Evolutionary conservation across 2,888 invertebrate species (phyloP).

Genomic region (Parnassius apollo): DNA sequence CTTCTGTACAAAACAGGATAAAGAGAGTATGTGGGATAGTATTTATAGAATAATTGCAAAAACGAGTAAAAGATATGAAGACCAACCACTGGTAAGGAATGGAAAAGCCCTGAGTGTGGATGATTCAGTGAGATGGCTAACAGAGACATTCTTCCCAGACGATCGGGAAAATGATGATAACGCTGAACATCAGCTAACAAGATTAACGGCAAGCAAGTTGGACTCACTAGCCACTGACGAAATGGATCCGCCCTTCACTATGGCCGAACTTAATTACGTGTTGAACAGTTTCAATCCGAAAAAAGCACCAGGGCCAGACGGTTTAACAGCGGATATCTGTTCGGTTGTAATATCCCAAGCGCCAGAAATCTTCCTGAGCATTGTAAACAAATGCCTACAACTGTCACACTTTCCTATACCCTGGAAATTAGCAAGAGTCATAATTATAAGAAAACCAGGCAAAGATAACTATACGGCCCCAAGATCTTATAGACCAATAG

Average conservation of each 20-base stretch:
- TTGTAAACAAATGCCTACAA: not conserved
- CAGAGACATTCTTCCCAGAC: slow-evolving; percentile 25
- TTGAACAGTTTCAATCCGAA: not conserved
- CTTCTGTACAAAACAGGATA: slow-evolving; percentile 30
- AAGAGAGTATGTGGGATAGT: slow-evolving; percentile 30
- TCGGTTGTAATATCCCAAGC: no score
- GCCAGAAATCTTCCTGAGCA: not conserved
- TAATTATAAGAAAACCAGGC: not conserved
- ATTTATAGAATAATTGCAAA: slow-evolving; percentile 27
- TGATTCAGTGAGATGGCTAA: slow-evolving; percentile 14
- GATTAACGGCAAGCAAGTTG: no score
- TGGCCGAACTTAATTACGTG: not conserved
- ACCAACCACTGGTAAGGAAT: slow-evolving; percentile 12
- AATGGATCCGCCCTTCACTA: not conserved
- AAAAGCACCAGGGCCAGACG: not conserved
- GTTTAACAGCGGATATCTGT: not conserved
- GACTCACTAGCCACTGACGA: no score
- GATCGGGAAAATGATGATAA: not conserved
- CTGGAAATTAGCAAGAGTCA: not conserved
- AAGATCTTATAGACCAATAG: not conserved
- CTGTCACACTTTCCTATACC: not conserved
- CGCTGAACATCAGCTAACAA: not conserved
- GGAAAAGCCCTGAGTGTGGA: slow-evolving; percentile 2
- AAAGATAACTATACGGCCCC: not conserved
- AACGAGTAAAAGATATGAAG: slow-evolving; percentile 17